phyloP scores from a whole-genome alignment of 2,113 vertebrate species.

The Chauna torquata region DNA sequence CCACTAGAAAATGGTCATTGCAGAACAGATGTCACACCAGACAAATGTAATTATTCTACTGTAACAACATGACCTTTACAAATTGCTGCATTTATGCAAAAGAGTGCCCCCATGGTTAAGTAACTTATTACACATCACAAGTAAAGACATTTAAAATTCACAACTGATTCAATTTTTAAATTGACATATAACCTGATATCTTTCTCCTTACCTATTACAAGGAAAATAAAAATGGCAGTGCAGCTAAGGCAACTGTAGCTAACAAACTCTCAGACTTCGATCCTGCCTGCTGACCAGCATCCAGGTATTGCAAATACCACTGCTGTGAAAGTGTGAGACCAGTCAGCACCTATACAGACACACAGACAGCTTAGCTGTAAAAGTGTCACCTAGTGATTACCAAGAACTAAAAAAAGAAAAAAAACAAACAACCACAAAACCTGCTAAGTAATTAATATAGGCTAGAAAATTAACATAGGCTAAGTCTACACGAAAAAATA shows the following conservation, averaged over 20 bases:
- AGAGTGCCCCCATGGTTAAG: not conserved
- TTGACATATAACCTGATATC: not conserved
- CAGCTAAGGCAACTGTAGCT: not conserved
- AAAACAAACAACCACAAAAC: not conserved
- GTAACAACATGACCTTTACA: not conserved
- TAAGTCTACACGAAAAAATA: not conserved
- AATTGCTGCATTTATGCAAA: not conserved
- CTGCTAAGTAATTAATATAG: constrained; percentile 23
- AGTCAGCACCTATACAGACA: constrained; percentile 48
- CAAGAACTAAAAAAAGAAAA: not conserved
- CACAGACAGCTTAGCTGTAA: constrained; percentile 2
- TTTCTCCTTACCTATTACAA: not conserved
- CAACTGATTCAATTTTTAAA: not conserved
- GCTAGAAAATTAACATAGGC: constrained; percentile 18
- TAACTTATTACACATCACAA: not conserved
- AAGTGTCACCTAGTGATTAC: constrained; percentile 12
- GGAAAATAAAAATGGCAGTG: constrained; percentile 28
- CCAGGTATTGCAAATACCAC: constrained; percentile 7
- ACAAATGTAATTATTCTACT: not conserved
- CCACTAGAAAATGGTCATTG: not conserved
- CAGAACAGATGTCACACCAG: not conserved
- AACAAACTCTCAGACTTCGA: not conserved
- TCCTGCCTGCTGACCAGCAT: constrained; percentile 14
- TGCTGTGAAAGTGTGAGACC: constrained; percentile 9
- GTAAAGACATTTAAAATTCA: not conserved